Evolutionary conservation across 2,113 vertebrate species (phyloP).

Genomic region (Elachura formosa): DNA sequence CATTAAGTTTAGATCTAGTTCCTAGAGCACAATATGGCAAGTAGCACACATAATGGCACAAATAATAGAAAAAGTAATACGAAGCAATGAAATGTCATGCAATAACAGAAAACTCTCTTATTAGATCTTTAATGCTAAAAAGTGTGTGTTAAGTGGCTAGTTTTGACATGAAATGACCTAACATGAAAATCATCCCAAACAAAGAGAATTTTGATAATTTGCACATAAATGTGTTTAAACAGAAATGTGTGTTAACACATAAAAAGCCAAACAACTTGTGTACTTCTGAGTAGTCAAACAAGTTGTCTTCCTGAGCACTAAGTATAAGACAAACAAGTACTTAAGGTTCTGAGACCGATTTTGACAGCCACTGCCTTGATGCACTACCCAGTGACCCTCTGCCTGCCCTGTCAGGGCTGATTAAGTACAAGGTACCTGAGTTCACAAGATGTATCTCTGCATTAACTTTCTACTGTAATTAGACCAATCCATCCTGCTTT

Average conservation of each 20-base stretch:
- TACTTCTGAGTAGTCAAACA: background rate
- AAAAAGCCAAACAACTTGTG: background rate
- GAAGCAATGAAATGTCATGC: background rate
- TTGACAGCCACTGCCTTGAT: background rate
- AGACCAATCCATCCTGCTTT: background rate
- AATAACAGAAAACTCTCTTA: background rate
- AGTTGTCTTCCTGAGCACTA: background rate
- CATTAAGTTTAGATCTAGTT: background rate
- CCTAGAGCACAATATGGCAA: background rate
- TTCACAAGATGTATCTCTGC: background rate
- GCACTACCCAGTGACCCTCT: background rate
- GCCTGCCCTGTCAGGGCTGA: rapidly evolving
- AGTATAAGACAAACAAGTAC: background rate
- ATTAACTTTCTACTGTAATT: background rate
- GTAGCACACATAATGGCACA: background rate
- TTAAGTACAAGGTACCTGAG: background rate
- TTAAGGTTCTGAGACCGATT: background rate
- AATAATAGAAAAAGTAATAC: background rate
- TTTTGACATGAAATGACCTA: background rate
- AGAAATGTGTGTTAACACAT: background rate
- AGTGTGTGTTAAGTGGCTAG: background rate
- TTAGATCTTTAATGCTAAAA: background rate
- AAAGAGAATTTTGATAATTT: background rate
- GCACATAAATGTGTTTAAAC: background rate
- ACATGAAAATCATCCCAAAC: background rate